These are phyloP conservation scores for Cephalopterus ornatus DNA, from an alignment of 2,113 vertebrate species.

Conservation along the genomic window DNA sequence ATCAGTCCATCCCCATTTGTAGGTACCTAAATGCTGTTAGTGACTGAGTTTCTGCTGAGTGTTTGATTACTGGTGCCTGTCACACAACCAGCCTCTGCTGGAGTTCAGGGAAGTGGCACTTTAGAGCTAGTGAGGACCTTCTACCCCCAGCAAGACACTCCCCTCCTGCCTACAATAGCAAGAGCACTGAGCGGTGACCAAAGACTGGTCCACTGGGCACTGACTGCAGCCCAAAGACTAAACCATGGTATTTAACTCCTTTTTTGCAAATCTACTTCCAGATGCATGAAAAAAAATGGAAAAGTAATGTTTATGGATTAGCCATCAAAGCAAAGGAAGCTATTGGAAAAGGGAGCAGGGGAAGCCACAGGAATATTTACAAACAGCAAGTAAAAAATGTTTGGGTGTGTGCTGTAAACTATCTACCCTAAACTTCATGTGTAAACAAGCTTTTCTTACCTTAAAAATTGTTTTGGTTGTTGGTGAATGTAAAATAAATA, in stretches of 20 bases:
- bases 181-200: background rate
- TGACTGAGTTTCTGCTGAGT: background rate
- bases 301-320: background rate
- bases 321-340: background rate
- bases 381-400: background rate
- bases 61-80: background rate
- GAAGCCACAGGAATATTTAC: background rate
- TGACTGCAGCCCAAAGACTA: background rate
- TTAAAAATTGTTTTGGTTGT: background rate
- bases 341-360: background rate
- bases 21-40: background rate
- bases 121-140: background rate
- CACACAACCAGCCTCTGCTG: background rate
- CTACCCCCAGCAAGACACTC: fast-evolving
- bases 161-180: background rate
- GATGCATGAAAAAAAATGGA: background rate
- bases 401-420: background rate
- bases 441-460: background rate
- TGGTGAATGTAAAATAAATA: background rate
- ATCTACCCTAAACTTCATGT: background rate
- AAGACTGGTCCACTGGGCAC: background rate
- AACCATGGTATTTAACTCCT: background rate
- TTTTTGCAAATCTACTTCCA: background rate
- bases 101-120: background rate
- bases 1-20: background rate